Evolutionary conservation across 2,888 invertebrate species (phyloP).

Genomic region (Epinotia brunnichana): DNA sequence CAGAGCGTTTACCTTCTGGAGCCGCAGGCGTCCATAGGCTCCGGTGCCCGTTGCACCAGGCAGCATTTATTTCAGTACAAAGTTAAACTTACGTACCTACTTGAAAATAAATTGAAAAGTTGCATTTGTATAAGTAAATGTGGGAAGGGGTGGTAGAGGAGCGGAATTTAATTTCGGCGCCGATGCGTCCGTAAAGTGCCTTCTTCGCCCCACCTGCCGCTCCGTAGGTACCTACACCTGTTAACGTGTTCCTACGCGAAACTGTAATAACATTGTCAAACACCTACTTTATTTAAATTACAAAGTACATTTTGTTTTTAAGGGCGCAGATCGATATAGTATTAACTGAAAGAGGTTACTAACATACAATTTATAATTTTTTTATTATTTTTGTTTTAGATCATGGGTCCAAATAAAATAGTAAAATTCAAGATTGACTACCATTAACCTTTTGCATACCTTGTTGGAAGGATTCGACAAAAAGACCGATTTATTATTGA

Average conservation of each 20-base stretch:
- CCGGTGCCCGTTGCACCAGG: no score
- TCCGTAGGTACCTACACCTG: conserved; percentile 28
- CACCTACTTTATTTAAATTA: conserved; percentile 27
- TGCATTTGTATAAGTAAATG: conserved; percentile 58
- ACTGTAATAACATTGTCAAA: conserved; percentile 36
- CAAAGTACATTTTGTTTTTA: background rate
- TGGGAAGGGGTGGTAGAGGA: conserved; percentile 49
- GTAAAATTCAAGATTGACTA: background rate
- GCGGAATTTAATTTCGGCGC: conserved; percentile 67
- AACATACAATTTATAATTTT: no score
- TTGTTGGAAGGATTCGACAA: no score
- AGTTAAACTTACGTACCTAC: background rate
- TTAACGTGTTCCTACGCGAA: conserved; percentile 28
- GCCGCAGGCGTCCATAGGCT: no score
- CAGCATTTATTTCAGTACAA: no score
- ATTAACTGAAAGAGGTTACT: background rate
- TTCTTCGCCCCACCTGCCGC: conserved; percentile 37
- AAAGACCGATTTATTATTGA: no score
- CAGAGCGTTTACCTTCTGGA: no score
- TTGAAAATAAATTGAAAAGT: conserved; percentile 58
- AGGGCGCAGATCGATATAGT: background rate
- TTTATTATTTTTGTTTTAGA: background rate
- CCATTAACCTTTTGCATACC: background rate
- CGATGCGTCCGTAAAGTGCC: conserved; percentile 41
- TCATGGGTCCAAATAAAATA: background rate